Percentiles rank a stretch among this genome's conserved stretches.
Evolutionary conservation across 2,113 vertebrate genomes (phyloP).

Genomic region (Phaethon lepturus): DNA sequence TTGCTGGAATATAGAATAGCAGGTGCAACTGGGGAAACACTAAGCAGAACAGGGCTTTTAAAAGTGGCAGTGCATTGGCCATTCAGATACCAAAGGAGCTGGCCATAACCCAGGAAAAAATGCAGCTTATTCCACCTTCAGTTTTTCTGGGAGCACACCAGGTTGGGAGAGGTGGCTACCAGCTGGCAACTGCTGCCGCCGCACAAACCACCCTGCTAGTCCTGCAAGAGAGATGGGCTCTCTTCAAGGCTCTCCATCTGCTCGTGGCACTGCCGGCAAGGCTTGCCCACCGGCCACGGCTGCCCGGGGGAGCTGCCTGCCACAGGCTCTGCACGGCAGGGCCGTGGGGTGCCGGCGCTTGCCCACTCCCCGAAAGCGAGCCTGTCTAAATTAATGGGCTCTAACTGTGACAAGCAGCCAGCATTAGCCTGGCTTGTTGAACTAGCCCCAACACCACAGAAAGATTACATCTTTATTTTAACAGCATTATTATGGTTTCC

Average conservation of each 20-base stretch:
- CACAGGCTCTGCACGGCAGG: neutral
- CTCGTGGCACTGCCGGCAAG: neutral
- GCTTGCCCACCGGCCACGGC: neutral
- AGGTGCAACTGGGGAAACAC: neutral
- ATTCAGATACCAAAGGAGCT: neutral
- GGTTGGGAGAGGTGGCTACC: neutral
- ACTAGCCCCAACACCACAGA: neutral
- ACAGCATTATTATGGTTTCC: slow-evolving; percentile 55
- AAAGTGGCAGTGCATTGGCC: neutral
- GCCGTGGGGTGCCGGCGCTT: neutral
- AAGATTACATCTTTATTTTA: slow-evolving; percentile 57
- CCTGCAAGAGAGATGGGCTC: neutral
- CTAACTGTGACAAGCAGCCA: neutral
- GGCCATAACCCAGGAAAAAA: neutral
- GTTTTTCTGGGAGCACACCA: neutral
- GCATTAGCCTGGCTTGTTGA: slow-evolving; percentile 3
- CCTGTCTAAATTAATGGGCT: neutral
- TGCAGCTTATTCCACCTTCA: neutral
- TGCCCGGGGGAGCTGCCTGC: neutral
- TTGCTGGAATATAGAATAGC: neutral
- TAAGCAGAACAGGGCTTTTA: neutral
- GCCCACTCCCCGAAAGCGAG: neutral
- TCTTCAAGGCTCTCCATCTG: neutral
- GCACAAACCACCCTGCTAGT: neutral
- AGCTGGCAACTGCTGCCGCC: neutral